Evolutionary conservation across 2,113 vertebrate genomes (phyloP), one percentile per base, ranked within the genome.

Genomic region (Micronycteris hirsuta): DNA sequence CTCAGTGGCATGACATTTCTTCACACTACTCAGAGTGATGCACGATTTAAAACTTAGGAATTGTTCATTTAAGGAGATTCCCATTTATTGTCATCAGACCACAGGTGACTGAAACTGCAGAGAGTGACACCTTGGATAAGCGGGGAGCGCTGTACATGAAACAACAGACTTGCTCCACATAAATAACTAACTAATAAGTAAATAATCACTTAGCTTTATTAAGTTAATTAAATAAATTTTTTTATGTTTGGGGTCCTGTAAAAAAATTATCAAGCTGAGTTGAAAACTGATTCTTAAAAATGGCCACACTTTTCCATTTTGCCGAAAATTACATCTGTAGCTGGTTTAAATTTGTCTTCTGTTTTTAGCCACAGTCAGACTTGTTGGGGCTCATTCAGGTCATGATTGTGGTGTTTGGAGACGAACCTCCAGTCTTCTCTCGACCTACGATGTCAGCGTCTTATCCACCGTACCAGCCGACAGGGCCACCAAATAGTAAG

Each of bases 341-440:
- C 49, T 96, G 71, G 86, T 24, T 92, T 80, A 84, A 47, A 38
- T 96, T 95, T 95, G 7, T 84, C 91, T 97, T 95, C 19, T 31
- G 43, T 54, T 97, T 80, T 26, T 97, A 99, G 99, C 99, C 99
- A 65, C 99, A 99, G 98, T 99, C 99, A 67, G 99, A 99, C 97
- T 98, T 99, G 95, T 98, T 99, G 68, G 99, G 99, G 26, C 98
- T 99, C 96, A 99, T 99, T 97, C 99, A 99, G 97, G 99, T 99
- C 97, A 99, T 99, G 99, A 99, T 99, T 81, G 99, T 99, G 88
- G 99, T 99, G 87, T 99, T 99, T 98, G 99, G 99, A 89, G 99
- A 99, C 10, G 99, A 99, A 84, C 99, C 99, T 81, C 99, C 99
- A 0, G 99, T 99, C 81, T 99, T 99, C 97, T 99, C 99, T 56